These are phyloP conservation scores for Nipponacmea schrenckii DNA, from an alignment of 2,888 invertebrate genomes.

Conservation along the genomic window DNA sequence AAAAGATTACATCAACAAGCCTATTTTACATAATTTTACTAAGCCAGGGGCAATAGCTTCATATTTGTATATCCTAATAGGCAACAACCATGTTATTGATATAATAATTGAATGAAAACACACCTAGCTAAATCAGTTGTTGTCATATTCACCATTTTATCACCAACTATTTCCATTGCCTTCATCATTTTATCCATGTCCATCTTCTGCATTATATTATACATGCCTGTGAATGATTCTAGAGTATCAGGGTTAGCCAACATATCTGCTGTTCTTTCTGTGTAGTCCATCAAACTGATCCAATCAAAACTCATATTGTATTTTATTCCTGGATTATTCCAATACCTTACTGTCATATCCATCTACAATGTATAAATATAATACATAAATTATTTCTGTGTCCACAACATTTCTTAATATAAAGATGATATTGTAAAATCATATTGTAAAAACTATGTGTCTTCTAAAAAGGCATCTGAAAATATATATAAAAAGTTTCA, in stretches of 20 bases:
- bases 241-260: background rate
- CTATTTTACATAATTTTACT: too few relatives aligned
- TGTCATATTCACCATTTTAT: slow-evolving; percentile 1
- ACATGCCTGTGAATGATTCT: slow-evolving; percentile 11
- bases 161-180: slow-evolving; percentile 19
- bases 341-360: background rate
- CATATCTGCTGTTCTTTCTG: slow-evolving; percentile 21
- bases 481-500: too few relatives aligned
- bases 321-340: background rate
- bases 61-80: too few relatives aligned
- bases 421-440: too few relatives aligned
- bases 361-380: background rate
- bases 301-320: slow-evolving; percentile 29
- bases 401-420: too few relatives aligned
- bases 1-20: background rate
- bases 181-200: slow-evolving; percentile 19
- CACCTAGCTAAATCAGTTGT: slow-evolving; percentile 5
- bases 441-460: too few relatives aligned
- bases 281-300: slow-evolving; percentile 26
- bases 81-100: too few relatives aligned
- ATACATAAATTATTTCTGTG: background rate
- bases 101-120: slow-evolving; percentile 4
- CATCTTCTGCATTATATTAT: slow-evolving; percentile 11
- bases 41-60: too few relatives aligned
- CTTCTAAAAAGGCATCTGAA: too few relatives aligned